These are phyloP conservation scores for Chauna torquata DNA, from an alignment of 2,113 vertebrate species.

Conservation along the genomic window DNA sequence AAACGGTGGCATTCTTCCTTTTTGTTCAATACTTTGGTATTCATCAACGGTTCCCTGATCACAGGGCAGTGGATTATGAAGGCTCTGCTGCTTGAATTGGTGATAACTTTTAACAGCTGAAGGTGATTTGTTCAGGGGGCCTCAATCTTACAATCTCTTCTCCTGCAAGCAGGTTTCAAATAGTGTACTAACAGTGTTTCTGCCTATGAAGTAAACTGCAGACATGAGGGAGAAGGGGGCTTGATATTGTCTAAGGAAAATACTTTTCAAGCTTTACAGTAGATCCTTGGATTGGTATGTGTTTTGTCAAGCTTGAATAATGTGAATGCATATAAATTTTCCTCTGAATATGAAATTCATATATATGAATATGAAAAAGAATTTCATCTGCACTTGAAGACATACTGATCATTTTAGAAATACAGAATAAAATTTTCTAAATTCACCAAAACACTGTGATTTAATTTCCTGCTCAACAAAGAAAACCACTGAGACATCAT, in stretches of 20 bases:
- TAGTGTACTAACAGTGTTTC: not conserved
- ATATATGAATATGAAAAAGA: conserved; percentile 24
- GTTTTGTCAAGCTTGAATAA: conserved; percentile 30
- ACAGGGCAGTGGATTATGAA: not conserved
- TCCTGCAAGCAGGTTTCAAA: not conserved
- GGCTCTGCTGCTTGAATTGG: not conserved
- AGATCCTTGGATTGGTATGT: conserved; percentile 7
- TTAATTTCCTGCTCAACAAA: conserved; percentile 25
- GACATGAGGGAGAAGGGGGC: not conserved
- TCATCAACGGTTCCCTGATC: not conserved
- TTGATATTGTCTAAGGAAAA: not conserved
- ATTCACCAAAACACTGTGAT: conserved; percentile 18
- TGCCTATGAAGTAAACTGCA: not conserved
- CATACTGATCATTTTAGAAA: not conserved
- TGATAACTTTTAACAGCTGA: not conserved
- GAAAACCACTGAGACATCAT: conserved; percentile 2
- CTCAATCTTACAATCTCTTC: not conserved
- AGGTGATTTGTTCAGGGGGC: not conserved
- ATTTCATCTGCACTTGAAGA: conserved; percentile 25
- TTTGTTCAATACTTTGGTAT: not conserved
- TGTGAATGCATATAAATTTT: conserved; percentile 36
- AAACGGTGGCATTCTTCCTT: not conserved
- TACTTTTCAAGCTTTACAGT: not conserved
- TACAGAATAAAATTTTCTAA: not conserved
- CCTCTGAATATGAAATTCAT: conserved; percentile 32